A percentile compares a stretch with the other conserved stretches of the same genome.
Evolutionary conservation across 92 coral and sea anemone genomes (phyloP).

Genomic region (Actinostola sp.): DNA sequence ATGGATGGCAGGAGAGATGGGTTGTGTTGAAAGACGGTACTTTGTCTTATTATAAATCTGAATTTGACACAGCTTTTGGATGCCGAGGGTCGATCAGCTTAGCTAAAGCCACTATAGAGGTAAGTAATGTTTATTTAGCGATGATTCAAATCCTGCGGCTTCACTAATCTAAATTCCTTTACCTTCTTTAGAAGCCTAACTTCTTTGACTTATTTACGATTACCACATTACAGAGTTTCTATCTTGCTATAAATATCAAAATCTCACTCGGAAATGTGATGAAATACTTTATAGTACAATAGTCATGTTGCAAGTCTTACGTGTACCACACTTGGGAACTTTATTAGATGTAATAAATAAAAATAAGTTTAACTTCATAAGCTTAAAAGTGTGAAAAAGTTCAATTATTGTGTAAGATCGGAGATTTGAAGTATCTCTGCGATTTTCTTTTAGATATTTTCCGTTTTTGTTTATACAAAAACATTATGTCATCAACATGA

Average conservation of each 20-base stretch:
- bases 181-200: not conserved
- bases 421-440: too few relatives aligned
- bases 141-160: conserved; percentile 6
- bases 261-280: not conserved
- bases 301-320: too few relatives aligned
- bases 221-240: not conserved
- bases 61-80: conserved; percentile 92
- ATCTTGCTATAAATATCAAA: not conserved
- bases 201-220: not conserved
- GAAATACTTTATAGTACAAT: too few relatives aligned
- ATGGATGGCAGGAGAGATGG: conserved; percentile 99
- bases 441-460: too few relatives aligned
- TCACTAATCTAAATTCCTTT: not conserved
- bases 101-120: conserved; percentile 93
- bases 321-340: too few relatives aligned
- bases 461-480: too few relatives aligned
- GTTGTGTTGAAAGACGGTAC: conserved; percentile 92
- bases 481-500: too few relatives aligned
- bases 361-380: too few relatives aligned
- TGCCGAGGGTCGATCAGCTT: conserved; percentile 99
- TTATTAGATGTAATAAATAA: too few relatives aligned
- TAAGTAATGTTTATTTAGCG: too few relatives aligned
- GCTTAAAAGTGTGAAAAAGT: too few relatives aligned
- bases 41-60: conserved; percentile 92
- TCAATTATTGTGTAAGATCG: too few relatives aligned